Evolutionary conservation across 2,113 vertebrate species (phyloP).

Genomic region (Phylloscopus whistleri): DNA sequence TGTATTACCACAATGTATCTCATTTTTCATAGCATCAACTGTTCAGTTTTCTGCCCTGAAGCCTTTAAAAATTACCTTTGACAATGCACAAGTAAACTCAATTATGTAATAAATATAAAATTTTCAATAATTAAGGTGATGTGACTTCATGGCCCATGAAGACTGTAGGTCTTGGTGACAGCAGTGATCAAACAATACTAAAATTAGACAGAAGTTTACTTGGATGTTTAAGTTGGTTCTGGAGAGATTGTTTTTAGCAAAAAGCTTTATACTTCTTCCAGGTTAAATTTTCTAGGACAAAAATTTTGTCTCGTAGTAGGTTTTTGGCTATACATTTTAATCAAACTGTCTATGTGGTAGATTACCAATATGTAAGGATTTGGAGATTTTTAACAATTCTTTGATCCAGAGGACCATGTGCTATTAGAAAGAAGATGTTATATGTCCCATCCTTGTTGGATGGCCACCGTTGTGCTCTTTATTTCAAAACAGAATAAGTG

Average conservation of each 20-base stretch:
- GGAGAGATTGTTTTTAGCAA: conserved; percentile 25
- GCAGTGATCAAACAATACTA: neutral
- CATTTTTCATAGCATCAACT: neutral
- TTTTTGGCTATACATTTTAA: neutral
- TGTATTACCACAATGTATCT: too few relatives aligned
- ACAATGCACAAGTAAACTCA: neutral
- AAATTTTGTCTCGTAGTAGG: neutral
- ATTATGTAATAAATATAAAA: neutral
- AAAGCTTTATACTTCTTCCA: neutral
- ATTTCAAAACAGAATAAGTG: neutral
- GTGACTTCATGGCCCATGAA: neutral
- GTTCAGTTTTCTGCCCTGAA: conserved; percentile 6
- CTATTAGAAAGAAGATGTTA: neutral
- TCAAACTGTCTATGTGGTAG: neutral
- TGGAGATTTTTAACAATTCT: neutral
- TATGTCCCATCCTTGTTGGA: neutral
- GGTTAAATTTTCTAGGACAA: neutral
- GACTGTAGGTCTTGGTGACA: neutral
- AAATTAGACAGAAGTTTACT: neutral
- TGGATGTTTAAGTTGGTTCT: neutral
- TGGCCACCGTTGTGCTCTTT: neutral
- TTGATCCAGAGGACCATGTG: neutral
- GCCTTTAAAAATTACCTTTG: neutral
- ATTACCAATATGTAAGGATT: neutral
- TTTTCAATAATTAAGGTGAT: neutral